Conservation (phyloP, 2,113 vertebrate species). For the Callipepla californica region DNA sequence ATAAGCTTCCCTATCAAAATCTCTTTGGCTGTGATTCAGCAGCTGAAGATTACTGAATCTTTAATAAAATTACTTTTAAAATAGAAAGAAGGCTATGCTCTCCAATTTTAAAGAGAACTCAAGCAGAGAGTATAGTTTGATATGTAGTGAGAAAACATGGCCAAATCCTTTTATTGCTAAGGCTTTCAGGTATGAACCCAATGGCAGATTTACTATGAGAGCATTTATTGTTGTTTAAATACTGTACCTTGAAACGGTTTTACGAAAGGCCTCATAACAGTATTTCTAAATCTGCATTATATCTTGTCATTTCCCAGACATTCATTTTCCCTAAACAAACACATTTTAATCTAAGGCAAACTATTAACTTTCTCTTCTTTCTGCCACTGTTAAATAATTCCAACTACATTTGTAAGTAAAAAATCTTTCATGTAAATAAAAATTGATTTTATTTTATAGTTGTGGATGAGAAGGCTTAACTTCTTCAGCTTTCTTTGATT, state of each 20-base stretch:
- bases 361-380: neutral
- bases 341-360: constrained; percentile 9
- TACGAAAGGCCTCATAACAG: neutral
- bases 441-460: neutral
- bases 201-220: neutral
- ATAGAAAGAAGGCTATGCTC: neutral
- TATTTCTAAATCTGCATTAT: neutral
- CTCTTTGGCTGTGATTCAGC: neutral
- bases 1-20: neutral
- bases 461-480: neutral
- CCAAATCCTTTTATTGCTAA: neutral
- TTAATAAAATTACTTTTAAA: neutral
- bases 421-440: neutral
- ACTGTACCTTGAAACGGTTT: neutral
- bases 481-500: neutral
- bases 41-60: neutral
- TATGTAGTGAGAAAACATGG: neutral
- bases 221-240: neutral
- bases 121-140: neutral
- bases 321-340: neutral
- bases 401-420: neutral
- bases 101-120: neutral
- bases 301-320: neutral
- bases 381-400: neutral
- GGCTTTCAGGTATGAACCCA: neutral